These are phyloP conservation scores for Ctenosaura bakeri DNA, from an alignment of 2,797 vertebrate genomes.

Conservation along the genomic window DNA sequence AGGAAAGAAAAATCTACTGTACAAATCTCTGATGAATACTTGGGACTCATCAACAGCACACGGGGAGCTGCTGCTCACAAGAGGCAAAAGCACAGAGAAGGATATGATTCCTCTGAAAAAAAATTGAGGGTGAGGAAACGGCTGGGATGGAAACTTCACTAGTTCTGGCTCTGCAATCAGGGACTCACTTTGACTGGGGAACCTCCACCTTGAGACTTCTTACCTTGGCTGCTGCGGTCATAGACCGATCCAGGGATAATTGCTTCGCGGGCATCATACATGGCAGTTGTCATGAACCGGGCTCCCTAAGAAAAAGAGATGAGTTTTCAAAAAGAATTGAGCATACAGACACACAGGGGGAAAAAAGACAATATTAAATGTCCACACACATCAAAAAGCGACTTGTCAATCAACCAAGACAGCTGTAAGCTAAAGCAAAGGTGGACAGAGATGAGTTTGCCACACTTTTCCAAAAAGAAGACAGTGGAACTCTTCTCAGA, in stretches of 20 bases:
- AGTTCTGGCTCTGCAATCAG: neutral
- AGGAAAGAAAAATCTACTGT: neutral
- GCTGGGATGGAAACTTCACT: neutral
- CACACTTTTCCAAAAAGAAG: no score
- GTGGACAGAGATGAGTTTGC: no score
- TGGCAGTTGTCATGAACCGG: conserved; percentile 98
- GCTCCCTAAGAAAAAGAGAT: conserved; percentile 86
- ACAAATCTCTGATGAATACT: no score
- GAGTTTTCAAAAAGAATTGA: neutral
- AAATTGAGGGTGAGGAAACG: neutral
- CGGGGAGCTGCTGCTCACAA: neutral
- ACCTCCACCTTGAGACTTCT: conserved; percentile 17
- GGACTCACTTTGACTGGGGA: neutral
- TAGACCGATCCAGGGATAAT: conserved; percentile 98
- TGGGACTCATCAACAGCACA: neutral
- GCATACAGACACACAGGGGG: no score
- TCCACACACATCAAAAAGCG: neutral
- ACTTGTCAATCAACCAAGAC: no score
- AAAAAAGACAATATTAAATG: no score
- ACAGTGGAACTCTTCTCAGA: no score
- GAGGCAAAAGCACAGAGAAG: neutral
- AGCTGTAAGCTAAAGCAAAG: no score
- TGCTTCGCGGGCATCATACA: conserved; percentile 98
- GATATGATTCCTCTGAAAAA: neutral
- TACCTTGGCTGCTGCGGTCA: conserved; percentile 94